Evolutionary conservation across 2,113 vertebrate species (phyloP).

Genomic region (Carassius auratus): DNA sequence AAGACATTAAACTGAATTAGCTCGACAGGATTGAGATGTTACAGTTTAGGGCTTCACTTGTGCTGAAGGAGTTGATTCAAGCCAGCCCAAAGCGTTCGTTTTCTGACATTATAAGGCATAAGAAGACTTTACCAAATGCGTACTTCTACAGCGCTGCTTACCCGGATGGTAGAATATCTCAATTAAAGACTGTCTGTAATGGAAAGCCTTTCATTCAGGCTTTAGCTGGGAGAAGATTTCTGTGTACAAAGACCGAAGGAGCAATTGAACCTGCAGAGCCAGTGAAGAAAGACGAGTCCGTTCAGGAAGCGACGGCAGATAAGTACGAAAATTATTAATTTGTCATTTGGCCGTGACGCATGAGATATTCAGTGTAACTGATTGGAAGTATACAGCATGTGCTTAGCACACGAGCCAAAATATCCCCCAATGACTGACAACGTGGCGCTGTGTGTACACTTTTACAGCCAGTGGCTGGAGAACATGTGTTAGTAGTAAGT

Average conservation of each 20-base stretch:
- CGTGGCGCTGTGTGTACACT: slow-evolving; percentile 33
- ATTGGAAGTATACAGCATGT: neutral
- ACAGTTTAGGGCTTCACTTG: slow-evolving; percentile 72
- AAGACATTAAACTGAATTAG: slow-evolving; percentile 52
- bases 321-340: slow-evolving; percentile 67
- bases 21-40: slow-evolving; percentile 78
- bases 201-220: slow-evolving; percentile 38
- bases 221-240: slow-evolving; percentile 51
- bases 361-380: neutral
- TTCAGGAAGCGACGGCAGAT: slow-evolving; percentile 58
- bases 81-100: slow-evolving; percentile 70
- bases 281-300: slow-evolving; percentile 66
- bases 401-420: neutral
- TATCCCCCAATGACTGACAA: neutral
- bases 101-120: slow-evolving; percentile 52
- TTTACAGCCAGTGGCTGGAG: slow-evolving; percentile 15
- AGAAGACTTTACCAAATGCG: slow-evolving; percentile 56
- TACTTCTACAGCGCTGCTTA: slow-evolving; percentile 56
- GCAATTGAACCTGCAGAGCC: slow-evolving; percentile 62
- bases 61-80: slow-evolving; percentile 75
- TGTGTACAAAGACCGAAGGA: slow-evolving; percentile 72
- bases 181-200: slow-evolving; percentile 58
- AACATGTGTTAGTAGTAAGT: neutral
- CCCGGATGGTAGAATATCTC: slow-evolving; percentile 45
- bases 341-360: neutral